Conservation (phyloP, 2,113 vertebrate species). For the Pardalotus punctatus region DNA sequence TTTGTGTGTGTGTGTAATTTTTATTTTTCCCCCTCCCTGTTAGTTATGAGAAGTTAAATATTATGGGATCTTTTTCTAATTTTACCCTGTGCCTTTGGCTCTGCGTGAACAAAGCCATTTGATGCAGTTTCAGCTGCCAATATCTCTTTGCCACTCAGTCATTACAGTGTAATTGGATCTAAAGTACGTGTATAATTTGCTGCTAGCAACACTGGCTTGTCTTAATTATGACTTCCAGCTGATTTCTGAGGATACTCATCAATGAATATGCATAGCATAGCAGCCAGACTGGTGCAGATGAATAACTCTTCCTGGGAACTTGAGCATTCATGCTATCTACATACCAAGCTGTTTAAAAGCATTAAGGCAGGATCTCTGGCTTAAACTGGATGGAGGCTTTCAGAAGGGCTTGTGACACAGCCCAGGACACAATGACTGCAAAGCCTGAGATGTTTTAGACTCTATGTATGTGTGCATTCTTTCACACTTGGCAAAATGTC, state of each 20-base stretch:
- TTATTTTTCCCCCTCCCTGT: background rate
- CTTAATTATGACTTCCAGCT: slow-evolving; percentile 29
- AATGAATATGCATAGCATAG: background rate
- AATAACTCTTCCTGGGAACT: background rate
- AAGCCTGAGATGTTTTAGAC: background rate
- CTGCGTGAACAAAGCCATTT: background rate
- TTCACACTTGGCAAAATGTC: background rate
- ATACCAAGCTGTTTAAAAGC: background rate
- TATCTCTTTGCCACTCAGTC: background rate
- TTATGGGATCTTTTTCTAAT: background rate
- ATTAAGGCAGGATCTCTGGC: background rate
- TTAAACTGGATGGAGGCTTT: background rate
- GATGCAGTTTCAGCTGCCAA: background rate
- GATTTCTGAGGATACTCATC: background rate
- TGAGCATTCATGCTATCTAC: background rate
- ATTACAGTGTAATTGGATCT: slow-evolving; percentile 4
- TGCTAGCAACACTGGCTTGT: background rate
- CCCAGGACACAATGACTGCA: background rate
- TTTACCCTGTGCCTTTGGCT: background rate
- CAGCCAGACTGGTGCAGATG: background rate
- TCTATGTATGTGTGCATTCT: background rate
- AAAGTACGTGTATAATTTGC: background rate
- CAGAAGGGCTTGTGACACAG: background rate
- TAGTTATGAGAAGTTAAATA: background rate
- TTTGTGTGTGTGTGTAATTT: background rate